These are phyloP conservation scores for Aphelinus certus DNA, from an alignment of 1,140 invertebrate genomes.

Conservation along the genomic window DNA sequence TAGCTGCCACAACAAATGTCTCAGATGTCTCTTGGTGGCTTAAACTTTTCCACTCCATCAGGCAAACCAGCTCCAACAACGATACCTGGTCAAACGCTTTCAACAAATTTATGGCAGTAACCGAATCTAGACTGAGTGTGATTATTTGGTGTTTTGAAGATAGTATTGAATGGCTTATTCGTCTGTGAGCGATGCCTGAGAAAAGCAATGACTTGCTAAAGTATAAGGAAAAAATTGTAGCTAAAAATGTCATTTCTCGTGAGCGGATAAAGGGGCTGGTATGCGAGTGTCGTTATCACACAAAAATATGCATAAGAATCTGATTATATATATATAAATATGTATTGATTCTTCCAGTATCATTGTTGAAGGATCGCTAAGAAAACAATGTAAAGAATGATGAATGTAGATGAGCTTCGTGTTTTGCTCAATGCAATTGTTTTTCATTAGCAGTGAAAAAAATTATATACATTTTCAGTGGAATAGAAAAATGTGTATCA, in stretches of 20 bases:
- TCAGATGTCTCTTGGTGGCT: constrained; percentile 63
- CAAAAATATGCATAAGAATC: constrained; percentile 22
- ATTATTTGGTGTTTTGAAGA: constrained; percentile 32
- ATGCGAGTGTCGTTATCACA: constrained; percentile 22
- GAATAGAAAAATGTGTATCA: constrained; percentile 25
- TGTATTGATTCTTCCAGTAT: constrained; percentile 3
- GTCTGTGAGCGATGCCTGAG: neutral
- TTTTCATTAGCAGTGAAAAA: constrained; percentile 16
- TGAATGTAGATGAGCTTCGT: constrained; percentile 8
- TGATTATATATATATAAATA: neutral
- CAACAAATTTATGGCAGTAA: constrained; percentile 70
- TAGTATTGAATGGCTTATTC: no score
- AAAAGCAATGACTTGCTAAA: constrained; percentile 24
- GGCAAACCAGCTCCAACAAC: constrained; percentile 52
- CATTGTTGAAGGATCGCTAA: neutral
- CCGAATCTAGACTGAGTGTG: constrained; percentile 45
- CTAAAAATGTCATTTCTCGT: constrained; percentile 18
- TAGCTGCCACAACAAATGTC: constrained; percentile 71
- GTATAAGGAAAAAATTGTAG: neutral
- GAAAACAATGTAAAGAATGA: neutral
- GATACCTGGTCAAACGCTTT: constrained; percentile 63
- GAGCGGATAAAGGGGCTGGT: constrained; percentile 11
- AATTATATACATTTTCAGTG: constrained; percentile 5
- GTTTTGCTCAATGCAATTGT: constrained; percentile 24
- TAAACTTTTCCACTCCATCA: constrained; percentile 46